Conservation (phyloP, 1,140 invertebrate species). For the Drosophila parvula region DNA sequence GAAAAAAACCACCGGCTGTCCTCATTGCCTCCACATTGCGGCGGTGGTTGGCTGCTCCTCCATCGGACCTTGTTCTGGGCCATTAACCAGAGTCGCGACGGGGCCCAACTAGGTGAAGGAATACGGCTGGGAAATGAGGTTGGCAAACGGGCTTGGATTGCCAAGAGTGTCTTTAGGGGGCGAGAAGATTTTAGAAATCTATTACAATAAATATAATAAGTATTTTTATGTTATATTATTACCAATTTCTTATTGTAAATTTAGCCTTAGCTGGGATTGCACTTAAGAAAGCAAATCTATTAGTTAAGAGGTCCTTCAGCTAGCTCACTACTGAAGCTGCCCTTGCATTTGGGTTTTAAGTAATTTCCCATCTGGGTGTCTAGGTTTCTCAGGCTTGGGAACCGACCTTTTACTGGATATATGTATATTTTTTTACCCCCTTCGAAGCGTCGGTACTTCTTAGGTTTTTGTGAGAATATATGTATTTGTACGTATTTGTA, state of each 20-base stretch:
- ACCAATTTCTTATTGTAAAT: too few species aligned
- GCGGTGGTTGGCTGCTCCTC: conserved; percentile 12
- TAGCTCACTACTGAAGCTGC: not conserved
- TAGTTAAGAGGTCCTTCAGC: not conserved
- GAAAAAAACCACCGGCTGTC: conserved; percentile 51
- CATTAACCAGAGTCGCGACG: conserved; percentile 1
- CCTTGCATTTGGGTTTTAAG: not conserved
- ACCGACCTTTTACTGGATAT: not conserved
- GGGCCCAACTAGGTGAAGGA: conserved; percentile 23
- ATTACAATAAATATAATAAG: too few species aligned
- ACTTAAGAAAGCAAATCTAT: too few species aligned
- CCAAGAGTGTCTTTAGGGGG: not conserved
- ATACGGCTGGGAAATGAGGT: not conserved
- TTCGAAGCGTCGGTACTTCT: conserved; percentile 25
- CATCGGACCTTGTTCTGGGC: conserved; percentile 24
- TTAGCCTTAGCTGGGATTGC: too few species aligned
- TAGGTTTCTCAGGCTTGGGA: conserved; percentile 2
- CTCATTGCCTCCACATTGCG: conserved; percentile 52
- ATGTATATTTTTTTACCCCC: conserved; percentile 28
- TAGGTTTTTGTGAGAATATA: conserved; percentile 12
- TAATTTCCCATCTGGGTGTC: not conserved
- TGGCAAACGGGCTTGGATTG: not conserved
- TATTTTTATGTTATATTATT: too few species aligned
- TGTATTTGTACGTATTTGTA: not conserved
- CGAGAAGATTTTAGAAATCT: not conserved